Evolutionary conservation across 2,888 invertebrate genomes (phyloP), one percentile per base, ranked within the genome.

Genomic region (Xylocampa areola): DNA sequence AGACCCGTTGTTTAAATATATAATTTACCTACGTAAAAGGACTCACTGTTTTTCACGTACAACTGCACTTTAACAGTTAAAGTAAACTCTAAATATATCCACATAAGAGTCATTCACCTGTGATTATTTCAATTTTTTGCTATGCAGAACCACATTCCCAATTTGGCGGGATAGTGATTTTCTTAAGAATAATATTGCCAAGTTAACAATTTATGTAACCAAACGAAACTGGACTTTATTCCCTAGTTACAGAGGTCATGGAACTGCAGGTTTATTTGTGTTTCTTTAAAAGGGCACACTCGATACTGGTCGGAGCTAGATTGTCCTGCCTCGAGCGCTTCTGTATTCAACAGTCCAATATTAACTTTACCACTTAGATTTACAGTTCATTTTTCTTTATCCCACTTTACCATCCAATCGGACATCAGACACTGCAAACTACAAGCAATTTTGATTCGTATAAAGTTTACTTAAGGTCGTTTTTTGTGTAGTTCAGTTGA

Each of bases 271-370:
- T 64, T 52, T 65, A 61, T 40, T 57, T 68, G 70, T 66, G 75
- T 66, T 73, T 78, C 82, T 80, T 79, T 79, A 85, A 82, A 86
- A 81, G 84, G 83, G 79, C 79, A 81, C 74, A 54, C 78, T 76
- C 76, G 75, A 80, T 82, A 81, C 80, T 81, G 80, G 82, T 84
- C 79, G 77, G 76, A 82, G 80, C 84, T 84, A 84, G 87, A 85
- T 80, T 84, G 80, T 82, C 80, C 81, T 76, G 81, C 80, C 82
- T 70, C 67, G 65, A 83, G 80, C 80, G 63, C 53, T 74, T 61
- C 23, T 54, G 36, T 33, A 29, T 32, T 52, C 40, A 25, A 51
- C 52, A 66, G 64, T 62, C 52, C 59, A 73, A 76, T 73, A 76
- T 74, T 53, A 64, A 70, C 82, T 76, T 74, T 79, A 76, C 8